These are phyloP conservation scores for Semnornis frantzii DNA, from an alignment of 2,113 vertebrate species.

Conservation along the genomic window DNA sequence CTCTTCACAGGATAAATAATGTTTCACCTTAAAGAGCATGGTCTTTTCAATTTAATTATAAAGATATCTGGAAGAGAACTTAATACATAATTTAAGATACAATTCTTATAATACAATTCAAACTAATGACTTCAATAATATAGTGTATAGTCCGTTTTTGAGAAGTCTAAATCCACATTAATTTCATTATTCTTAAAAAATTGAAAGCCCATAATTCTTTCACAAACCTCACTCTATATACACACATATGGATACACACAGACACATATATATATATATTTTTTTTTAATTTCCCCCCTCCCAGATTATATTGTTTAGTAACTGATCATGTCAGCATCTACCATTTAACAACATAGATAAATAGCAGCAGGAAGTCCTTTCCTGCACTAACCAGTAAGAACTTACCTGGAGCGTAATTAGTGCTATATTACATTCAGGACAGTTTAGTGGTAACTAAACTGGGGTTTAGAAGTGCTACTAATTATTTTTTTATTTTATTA, in stretches of 20 bases:
- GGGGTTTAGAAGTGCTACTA: background rate
- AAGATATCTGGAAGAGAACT: background rate
- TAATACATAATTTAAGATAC: background rate
- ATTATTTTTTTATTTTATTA: slow-evolving; percentile 42
- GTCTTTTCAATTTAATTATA: background rate
- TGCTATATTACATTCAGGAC: background rate
- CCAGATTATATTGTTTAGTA: background rate
- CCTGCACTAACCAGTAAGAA: background rate
- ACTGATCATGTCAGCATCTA: background rate
- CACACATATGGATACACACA: no score
- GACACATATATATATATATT: no score
- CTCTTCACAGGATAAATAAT: background rate
- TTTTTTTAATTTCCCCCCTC: background rate
- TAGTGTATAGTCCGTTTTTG: background rate
- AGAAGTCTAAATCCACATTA: background rate
- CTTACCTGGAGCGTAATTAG: background rate
- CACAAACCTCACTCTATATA: background rate
- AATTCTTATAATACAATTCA: background rate
- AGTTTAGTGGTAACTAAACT: background rate
- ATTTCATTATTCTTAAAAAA: background rate
- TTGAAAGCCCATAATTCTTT: background rate
- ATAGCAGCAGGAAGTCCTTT: background rate
- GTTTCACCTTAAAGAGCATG: background rate
- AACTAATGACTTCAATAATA: background rate
- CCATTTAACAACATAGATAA: background rate